These are phyloP conservation scores for Paragorgia papillata DNA, from an alignment of 92 coral and sea anemone species.

Conservation along the genomic window DNA sequence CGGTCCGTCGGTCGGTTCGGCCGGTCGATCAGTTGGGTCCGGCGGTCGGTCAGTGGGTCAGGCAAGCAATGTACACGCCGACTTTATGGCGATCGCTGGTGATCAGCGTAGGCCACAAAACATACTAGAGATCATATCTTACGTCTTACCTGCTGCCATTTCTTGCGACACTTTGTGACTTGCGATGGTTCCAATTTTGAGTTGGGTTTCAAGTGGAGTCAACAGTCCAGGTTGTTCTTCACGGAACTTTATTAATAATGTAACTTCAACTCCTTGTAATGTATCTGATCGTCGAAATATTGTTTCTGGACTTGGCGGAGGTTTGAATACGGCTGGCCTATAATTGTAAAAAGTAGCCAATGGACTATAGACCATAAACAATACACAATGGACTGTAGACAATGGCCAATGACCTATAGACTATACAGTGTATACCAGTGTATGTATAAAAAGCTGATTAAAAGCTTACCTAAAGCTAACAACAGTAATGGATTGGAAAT, in stretches of 20 bases:
- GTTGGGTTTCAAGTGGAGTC: slow-evolving; percentile 21
- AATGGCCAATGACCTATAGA: no score
- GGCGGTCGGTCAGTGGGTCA: no score
- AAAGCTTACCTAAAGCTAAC: slow-evolving; percentile 31
- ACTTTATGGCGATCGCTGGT: no score
- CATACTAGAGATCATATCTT: no score
- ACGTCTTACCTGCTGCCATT: slow-evolving; percentile 35
- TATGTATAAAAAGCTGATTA: no score
- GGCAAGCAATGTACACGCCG: no score
- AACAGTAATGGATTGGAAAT: slow-evolving; percentile 2
- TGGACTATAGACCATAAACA: no score
- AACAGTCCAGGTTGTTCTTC: background rate
- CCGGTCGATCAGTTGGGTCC: no score
- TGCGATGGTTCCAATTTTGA: slow-evolving; percentile 29
- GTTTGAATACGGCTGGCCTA: background rate
- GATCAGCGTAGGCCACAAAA: no score
- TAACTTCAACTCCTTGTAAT: slow-evolving; percentile 24
- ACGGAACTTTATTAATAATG: slow-evolving; percentile 17
- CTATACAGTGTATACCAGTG: no score
- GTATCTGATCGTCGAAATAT: background rate
- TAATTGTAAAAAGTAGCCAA: background rate
- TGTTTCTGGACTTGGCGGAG: background rate
- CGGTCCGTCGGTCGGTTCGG: no score
- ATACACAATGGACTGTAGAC: no score
- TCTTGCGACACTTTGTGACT: slow-evolving; percentile 25